Conservation (phyloP, 2,888 invertebrate genomes). For the Temnothorax unifasciatus region DNA sequence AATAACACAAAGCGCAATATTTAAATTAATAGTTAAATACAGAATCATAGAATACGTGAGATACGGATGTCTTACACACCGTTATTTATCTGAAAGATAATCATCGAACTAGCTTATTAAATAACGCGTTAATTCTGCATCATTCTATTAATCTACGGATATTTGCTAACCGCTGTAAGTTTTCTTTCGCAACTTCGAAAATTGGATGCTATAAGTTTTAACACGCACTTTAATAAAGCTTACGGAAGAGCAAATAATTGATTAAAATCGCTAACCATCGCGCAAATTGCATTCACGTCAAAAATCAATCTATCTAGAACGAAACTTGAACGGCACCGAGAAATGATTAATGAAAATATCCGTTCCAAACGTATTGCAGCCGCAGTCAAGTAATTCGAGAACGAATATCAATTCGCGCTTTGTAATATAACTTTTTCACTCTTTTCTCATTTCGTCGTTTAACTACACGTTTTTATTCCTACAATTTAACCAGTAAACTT, state of each 20-base stretch:
- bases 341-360: slow-evolving; percentile 51
- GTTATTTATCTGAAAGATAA: slow-evolving; percentile 15
- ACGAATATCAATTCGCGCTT: slow-evolving; percentile 46
- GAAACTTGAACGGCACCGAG: slow-evolving; percentile 32
- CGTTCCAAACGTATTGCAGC: slow-evolving; percentile 36
- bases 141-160: neutral
- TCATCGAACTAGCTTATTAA: neutral
- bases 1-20: neutral
- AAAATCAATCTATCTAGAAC: slow-evolving; percentile 34
- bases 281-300: slow-evolving; percentile 23
- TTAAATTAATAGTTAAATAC: neutral
- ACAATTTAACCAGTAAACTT: slow-evolving; percentile 21
- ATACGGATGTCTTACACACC: neutral
- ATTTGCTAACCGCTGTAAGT: neutral
- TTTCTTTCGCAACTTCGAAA: slow-evolving; percentile 14
- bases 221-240: slow-evolving; percentile 10
- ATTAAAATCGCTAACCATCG: slow-evolving; percentile 24
- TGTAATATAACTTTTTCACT: slow-evolving; percentile 44
- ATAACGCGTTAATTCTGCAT: slow-evolving; percentile 11
- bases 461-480: slow-evolving; percentile 20
- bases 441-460: slow-evolving; percentile 20
- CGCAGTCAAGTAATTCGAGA: slow-evolving; percentile 39
- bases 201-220: slow-evolving; percentile 16
- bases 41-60: neutral
- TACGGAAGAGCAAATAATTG: neutral